Evolutionary conservation across 2,113 vertebrate species (phyloP).

Genomic region (Ellobius talpinus): DNA sequence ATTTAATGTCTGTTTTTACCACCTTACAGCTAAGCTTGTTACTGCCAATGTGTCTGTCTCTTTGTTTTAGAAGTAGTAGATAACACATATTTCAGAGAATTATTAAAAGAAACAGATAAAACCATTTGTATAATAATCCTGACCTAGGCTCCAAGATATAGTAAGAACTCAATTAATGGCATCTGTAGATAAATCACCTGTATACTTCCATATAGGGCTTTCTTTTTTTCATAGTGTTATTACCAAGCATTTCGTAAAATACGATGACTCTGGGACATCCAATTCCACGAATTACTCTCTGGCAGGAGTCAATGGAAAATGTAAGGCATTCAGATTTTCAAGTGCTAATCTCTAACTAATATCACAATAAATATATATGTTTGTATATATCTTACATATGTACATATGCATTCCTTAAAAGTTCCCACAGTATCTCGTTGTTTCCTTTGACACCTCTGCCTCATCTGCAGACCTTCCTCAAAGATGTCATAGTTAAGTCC

Average conservation of each 20-base stretch:
- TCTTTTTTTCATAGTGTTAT: neutral
- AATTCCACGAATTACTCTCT: neutral
- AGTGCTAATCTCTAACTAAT: neutral
- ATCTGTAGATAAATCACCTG: neutral
- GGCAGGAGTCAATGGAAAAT: neutral
- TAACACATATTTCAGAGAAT: neutral
- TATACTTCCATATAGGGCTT: neutral
- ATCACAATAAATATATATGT: neutral
- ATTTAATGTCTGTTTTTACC: neutral
- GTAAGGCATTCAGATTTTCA: neutral
- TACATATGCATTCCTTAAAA: neutral
- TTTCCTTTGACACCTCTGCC: neutral
- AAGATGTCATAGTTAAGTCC: neutral
- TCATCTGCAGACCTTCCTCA: neutral
- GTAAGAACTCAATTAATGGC: neutral
- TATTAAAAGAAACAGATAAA: neutral
- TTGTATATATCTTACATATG: neutral
- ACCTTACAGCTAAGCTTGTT: neutral
- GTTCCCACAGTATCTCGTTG: neutral
- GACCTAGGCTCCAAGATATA: neutral
- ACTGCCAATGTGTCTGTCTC: neutral
- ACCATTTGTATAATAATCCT: neutral
- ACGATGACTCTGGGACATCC: neutral
- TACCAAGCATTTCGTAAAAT: neutral
- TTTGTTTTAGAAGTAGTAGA: neutral